Evolutionary conservation across 2,888 invertebrate genomes (phyloP).

Genomic region (Clistopyga incitator): DNA sequence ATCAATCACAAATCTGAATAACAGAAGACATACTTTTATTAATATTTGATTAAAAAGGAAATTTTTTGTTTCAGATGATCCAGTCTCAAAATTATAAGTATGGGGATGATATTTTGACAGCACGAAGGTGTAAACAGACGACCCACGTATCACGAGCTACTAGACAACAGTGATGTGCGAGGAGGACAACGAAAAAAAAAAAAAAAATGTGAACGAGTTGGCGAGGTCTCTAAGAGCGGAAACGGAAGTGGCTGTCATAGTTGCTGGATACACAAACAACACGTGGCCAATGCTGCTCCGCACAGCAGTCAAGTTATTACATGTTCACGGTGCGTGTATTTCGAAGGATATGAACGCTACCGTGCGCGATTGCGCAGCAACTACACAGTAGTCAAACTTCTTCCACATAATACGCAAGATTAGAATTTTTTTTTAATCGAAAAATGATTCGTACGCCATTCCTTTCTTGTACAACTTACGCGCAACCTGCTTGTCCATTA

Average conservation of each 20-base stretch:
- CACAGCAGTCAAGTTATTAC: conserved; percentile 74
- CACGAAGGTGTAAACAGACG: conserved; percentile 58
- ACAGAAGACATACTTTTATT: background rate
- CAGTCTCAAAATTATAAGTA: background rate
- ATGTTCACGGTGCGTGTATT: conserved; percentile 81
- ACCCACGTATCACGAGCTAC: conserved; percentile 45
- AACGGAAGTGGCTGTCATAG: conserved; percentile 84
- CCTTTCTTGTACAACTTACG: conserved; percentile 38
- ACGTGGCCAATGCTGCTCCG: conserved; percentile 29
- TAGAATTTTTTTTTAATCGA: conserved; percentile 11
- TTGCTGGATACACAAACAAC: conserved; percentile 81
- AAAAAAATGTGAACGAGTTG: conserved; percentile 54
- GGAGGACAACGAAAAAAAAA: conserved; percentile 37
- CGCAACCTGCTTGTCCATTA: conserved; percentile 2
- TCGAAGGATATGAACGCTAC: conserved; percentile 72
- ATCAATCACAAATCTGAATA: no score
- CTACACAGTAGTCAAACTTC: conserved; percentile 47
- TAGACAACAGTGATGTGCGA: conserved; percentile 48
- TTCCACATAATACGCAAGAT: conserved; percentile 45
- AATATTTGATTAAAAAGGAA: background rate
- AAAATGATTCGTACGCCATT: conserved; percentile 28
- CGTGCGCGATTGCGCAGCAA: conserved; percentile 45
- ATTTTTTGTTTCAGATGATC: background rate
- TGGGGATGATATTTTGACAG: conserved; percentile 59
- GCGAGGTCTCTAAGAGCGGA: conserved; percentile 75